These are phyloP conservation scores for Caenorhabditis plicata DNA, from an alignment of 2,888 invertebrate genomes.

Conservation along the genomic window DNA sequence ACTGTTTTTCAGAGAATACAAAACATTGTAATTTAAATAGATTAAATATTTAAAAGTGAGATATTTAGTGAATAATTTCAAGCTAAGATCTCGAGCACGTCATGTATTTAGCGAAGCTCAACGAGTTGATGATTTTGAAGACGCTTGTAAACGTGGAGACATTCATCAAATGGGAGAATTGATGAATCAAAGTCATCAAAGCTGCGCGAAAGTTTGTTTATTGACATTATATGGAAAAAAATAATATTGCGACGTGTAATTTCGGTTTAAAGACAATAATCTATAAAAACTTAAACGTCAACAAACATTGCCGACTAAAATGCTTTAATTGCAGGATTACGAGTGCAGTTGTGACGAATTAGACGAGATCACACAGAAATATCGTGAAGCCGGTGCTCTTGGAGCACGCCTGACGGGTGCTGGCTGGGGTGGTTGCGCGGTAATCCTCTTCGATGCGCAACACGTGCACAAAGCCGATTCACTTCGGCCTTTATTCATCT, in stretches of 20 bases:
- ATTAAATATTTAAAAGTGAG: background rate
- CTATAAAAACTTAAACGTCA: no score
- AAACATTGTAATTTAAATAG: conserved; percentile 19
- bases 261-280: conserved; percentile 68
- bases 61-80: conserved; percentile 67
- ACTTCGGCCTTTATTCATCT: conserved; percentile 35
- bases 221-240: no score
- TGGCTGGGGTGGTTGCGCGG: conserved; percentile 82
- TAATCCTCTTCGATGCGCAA: conserved; percentile 74
- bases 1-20: conserved; percentile 39
- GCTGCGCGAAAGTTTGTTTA: conserved; percentile 69
- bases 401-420: conserved; percentile 84
- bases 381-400: conserved; percentile 70
- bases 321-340: conserved; percentile 70
- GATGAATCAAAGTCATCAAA: conserved; percentile 86
- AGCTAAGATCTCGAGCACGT: conserved; percentile 81
- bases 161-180: conserved; percentile 72
- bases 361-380: conserved; percentile 70
- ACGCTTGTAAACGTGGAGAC: conserved; percentile 69
- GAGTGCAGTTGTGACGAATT: conserved; percentile 87
- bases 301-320: no score
- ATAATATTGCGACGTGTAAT: conserved; percentile 71
- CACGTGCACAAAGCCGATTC: conserved; percentile 4
- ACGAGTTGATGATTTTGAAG: conserved; percentile 79
- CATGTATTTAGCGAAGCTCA: conserved; percentile 84